Conservation (phyloP, 2,888 invertebrate species). For the Drosophila nr. perissopoda region DNA sequence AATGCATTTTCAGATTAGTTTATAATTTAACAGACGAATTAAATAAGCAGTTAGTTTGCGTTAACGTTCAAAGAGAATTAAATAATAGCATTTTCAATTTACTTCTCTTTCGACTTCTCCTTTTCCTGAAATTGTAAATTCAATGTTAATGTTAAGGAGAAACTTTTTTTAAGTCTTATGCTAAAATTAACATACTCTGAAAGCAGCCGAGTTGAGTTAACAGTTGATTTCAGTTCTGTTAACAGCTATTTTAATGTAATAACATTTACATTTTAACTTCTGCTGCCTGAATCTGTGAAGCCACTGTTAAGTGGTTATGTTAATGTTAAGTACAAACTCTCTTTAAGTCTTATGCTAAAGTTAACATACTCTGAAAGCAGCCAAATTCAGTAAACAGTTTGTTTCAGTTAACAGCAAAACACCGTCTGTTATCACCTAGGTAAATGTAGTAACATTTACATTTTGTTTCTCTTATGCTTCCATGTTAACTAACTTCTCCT, state of each 20-base stretch:
- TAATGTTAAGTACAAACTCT: background rate
- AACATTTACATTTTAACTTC: background rate
- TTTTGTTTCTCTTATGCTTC: conserved; percentile 11
- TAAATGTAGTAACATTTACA: background rate
- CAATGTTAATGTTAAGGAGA: background rate
- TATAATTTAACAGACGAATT: background rate
- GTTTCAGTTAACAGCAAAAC: background rate
- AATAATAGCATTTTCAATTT: background rate
- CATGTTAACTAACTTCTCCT: background rate
- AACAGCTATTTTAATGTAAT: background rate
- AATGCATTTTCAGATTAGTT: background rate
- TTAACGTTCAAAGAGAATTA: background rate
- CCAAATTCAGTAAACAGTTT: background rate
- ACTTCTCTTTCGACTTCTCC: background rate
- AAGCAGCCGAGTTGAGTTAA: background rate
- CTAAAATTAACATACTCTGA: background rate
- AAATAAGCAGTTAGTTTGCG: background rate
- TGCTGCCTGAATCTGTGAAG: background rate
- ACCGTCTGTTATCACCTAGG: background rate
- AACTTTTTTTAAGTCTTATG: background rate
- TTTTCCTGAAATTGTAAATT: background rate
- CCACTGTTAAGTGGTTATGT: background rate
- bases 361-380: background rate
- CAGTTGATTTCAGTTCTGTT: background rate
- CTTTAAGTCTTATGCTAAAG: background rate